Conservation (phyloP, 2,888 invertebrate species). For the Macrophya annulata region DNA sequence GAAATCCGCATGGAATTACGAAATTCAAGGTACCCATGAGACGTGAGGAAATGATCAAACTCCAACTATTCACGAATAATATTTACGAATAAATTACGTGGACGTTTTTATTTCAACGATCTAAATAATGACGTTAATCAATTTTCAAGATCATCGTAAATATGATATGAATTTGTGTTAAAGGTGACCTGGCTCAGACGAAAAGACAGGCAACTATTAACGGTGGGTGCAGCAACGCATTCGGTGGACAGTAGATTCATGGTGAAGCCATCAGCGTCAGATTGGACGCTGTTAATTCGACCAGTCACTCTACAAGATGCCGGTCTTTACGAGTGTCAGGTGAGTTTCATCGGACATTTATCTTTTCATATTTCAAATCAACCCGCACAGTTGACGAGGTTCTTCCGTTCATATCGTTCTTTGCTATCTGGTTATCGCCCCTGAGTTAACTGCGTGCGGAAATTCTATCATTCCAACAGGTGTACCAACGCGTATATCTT, state of each 20-base stretch:
- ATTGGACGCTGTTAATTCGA: conserved; percentile 79
- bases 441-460: background rate
- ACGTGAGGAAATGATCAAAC: background rate
- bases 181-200: conserved; percentile 72
- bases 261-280: conserved; percentile 66
- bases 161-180: conserved; percentile 45
- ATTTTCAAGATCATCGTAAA: background rate
- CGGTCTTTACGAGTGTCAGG: conserved; percentile 80
- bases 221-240: conserved; percentile 68
- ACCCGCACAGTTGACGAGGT: background rate
- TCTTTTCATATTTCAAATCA: background rate
- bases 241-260: conserved; percentile 68
- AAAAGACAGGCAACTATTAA: conserved; percentile 68
- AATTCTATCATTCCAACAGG: conserved; percentile 47
- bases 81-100: too few species aligned
- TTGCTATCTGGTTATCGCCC: conserved; percentile 21
- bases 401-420: background rate
- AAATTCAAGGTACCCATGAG: background rate
- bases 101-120: too few species aligned
- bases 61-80: background rate
- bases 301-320: conserved; percentile 77
- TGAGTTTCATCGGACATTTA: conserved; percentile 61
- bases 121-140: background rate
- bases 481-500: conserved; percentile 1
- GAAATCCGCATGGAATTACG: background rate